A percentile compares a stretch with the other conserved stretches of the same genome.
phyloP scores from a whole-genome alignment of 2,797 vertebrate species.

The Pseudocheirus occidentalis region DNA sequence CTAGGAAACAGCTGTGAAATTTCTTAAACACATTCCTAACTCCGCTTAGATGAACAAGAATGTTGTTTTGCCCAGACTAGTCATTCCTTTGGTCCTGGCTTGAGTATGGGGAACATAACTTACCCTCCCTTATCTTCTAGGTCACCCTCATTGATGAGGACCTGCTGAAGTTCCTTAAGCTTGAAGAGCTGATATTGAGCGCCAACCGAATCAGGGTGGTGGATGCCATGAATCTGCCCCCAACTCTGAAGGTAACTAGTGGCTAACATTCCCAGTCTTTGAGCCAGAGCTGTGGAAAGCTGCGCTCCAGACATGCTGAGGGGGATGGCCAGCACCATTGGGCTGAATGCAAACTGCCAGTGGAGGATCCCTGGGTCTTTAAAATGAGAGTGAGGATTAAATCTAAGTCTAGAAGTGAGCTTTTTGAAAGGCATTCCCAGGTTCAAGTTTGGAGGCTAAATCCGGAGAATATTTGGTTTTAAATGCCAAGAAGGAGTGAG shows the following conservation, averaged over 20 bases:
- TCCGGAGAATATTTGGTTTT: neutral
- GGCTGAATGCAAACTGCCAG: neutral
- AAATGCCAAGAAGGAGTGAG: neutral
- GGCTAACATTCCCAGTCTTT: fast-evolving
- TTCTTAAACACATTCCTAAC: neutral
- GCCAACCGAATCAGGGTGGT: slow-evolving; percentile 88
- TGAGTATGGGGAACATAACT: fast-evolving
- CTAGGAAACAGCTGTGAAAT: neutral
- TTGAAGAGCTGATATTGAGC: slow-evolving; percentile 90
- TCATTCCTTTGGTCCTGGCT: neutral
- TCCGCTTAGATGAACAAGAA: neutral
- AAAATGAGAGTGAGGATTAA: neutral
- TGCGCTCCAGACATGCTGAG: neutral
- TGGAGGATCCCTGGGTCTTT: neutral
- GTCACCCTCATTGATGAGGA: slow-evolving; percentile 86
- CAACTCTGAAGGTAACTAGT: slow-evolving; percentile 85
- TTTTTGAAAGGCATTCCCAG: neutral
- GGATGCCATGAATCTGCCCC: slow-evolving; percentile 85
- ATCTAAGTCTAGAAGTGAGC: neutral
- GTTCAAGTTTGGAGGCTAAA: neutral
- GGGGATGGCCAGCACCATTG: neutral
- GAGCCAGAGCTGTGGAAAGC: fast-evolving
- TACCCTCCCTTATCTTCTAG: slow-evolving; percentile 75
- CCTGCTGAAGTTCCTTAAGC: slow-evolving; percentile 87
- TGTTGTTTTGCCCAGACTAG: neutral